Conservation (phyloP, 2,888 invertebrate genomes). For the Limenitis camilla region DNA sequence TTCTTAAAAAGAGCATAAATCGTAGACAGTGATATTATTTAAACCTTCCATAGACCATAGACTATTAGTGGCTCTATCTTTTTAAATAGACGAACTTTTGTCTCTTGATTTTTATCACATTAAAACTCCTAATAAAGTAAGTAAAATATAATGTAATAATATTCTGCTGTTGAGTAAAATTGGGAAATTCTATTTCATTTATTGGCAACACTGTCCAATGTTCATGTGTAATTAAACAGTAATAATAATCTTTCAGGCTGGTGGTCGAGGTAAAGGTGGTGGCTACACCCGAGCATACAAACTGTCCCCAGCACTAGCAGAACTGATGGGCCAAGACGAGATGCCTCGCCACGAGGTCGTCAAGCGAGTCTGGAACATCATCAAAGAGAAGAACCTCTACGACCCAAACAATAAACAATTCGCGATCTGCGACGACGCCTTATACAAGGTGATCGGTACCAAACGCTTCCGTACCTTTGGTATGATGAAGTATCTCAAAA, state of each 20-base stretch:
- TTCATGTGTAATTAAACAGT: background rate
- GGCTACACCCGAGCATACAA: constrained; percentile 90
- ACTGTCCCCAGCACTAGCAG: constrained; percentile 88
- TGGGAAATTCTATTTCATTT: too few relatives aligned
- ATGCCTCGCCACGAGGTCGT: constrained; percentile 93
- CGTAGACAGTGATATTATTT: too few relatives aligned
- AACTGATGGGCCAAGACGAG: constrained; percentile 86
- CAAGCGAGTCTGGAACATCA: constrained; percentile 91
- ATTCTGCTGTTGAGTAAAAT: too few relatives aligned
- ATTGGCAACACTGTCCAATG: background rate
- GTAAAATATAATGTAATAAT: too few relatives aligned
- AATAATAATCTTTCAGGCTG: constrained; percentile 12
- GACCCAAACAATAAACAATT: constrained; percentile 97
- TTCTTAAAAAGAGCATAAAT: too few relatives aligned
- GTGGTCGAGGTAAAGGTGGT: constrained; percentile 75
- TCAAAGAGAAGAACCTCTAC: constrained; percentile 90
- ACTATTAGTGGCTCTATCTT: too few relatives aligned
- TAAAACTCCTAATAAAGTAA: too few relatives aligned
- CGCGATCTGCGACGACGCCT: constrained; percentile 93
- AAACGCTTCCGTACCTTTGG: constrained; percentile 96
- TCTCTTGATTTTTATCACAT: too few relatives aligned
- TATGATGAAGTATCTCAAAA: constrained; percentile 97
- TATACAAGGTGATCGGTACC: constrained; percentile 91
- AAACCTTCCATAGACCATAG: too few relatives aligned
- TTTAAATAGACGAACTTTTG: too few relatives aligned